Evolutionary conservation across 2,113 vertebrate species (phyloP).

Genomic region (Peromyscus polionotus): DNA sequence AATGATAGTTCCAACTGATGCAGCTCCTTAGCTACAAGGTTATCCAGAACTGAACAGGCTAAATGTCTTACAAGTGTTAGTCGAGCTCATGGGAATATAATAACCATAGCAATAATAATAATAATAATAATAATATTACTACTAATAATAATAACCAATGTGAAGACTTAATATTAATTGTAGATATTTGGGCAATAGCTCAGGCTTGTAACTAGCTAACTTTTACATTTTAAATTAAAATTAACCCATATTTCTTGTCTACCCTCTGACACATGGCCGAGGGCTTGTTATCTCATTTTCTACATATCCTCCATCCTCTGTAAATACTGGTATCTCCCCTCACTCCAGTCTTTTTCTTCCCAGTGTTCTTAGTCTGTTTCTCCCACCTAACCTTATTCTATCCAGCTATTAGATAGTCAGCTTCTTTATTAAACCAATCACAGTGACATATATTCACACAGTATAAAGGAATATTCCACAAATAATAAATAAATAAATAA

Average conservation of each 20-base stretch:
- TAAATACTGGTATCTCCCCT: not conserved
- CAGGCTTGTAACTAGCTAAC: not conserved
- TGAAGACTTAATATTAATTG: not conserved
- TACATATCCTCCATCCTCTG: not conserved
- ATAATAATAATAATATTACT: not conserved
- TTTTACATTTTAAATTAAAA: not conserved
- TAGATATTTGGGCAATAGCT: not conserved
- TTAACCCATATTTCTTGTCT: not conserved
- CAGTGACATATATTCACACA: not conserved
- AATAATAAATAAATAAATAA: not conserved
- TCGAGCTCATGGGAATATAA: not conserved
- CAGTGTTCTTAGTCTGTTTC: not conserved
- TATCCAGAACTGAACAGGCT: fast-evolving
- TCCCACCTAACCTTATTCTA: not conserved
- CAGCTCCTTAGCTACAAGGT: not conserved
- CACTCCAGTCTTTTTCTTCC: not conserved
- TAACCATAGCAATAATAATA: not conserved
- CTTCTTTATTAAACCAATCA: not conserved
- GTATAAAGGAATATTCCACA: not conserved
- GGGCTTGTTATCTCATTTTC: not conserved
- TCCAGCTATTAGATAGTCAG: not conserved
- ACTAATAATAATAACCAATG: not conserved
- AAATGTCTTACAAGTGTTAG: not conserved
- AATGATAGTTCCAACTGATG: not conserved
- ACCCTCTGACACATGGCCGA: not conserved